Evolutionary conservation across 1,140 invertebrate genomes (phyloP).

Genomic region (honey bee (Apis mellifera)): DNA sequence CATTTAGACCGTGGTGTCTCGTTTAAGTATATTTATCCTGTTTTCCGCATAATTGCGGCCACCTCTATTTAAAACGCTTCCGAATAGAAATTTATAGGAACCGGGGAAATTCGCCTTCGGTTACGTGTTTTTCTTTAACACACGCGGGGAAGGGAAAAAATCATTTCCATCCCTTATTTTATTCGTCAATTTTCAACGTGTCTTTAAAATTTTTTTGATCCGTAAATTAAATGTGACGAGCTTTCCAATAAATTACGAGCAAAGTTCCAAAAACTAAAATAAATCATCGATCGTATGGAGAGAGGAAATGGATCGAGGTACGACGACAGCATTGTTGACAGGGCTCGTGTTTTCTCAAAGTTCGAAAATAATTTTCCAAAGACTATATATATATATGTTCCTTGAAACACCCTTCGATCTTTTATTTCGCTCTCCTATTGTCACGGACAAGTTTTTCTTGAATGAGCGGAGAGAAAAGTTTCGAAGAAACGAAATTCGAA

Average conservation of each 20-base stretch:
- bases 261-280: no score
- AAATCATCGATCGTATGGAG: no score
- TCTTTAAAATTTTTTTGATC: no score
- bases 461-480: slow-evolving; percentile 7
- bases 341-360: not conserved
- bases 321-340: no score
- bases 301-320: no score
- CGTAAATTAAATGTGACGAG: no score
- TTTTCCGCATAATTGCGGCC: slow-evolving; percentile 38
- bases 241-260: no score
- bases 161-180: not conserved
- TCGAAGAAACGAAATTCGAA: slow-evolving; percentile 6
- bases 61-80: slow-evolving; percentile 20
- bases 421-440: slow-evolving; percentile 24
- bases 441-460: slow-evolving; percentile 3
- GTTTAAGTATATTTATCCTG: slow-evolving; percentile 40
- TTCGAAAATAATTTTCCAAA: slow-evolving; percentile 2
- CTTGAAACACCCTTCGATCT: slow-evolving; percentile 28
- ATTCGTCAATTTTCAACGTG: no score
- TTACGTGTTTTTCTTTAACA: not conserved
- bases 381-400: not conserved
- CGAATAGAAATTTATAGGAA: not conserved
- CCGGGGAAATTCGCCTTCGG: not conserved
- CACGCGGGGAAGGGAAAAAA: no score
- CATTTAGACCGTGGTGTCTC: slow-evolving; percentile 51